Evolutionary conservation across 2,797 vertebrate genomes (phyloP).

Genomic region (Erethizon dorsatum): DNA sequence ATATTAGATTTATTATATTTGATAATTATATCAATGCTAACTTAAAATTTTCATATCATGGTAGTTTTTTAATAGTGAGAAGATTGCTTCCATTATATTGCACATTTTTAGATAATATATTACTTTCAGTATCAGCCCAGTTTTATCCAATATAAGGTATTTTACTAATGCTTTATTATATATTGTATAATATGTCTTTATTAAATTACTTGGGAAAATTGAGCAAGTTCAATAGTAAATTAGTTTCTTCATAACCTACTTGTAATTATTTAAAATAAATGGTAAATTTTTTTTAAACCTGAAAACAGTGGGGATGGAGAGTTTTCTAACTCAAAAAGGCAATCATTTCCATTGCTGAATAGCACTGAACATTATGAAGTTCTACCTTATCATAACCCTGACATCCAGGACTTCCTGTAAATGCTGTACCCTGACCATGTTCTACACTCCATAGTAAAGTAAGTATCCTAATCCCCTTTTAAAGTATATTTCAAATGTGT

Average conservation of each 20-base stretch:
- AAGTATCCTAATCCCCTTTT: not conserved
- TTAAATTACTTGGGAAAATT: conserved; percentile 71
- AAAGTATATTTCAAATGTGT: not conserved
- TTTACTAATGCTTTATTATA: conserved; percentile 59
- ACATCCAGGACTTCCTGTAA: not conserved
- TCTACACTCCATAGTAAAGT: not conserved
- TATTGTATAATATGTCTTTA: conserved; percentile 31
- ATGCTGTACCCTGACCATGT: not conserved
- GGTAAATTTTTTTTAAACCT: not conserved
- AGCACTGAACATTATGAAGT: not conserved
- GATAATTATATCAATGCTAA: conserved; percentile 51
- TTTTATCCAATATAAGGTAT: conserved; percentile 26
- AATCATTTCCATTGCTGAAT: not conserved
- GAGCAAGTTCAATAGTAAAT: conserved; percentile 49
- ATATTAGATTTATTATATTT: conserved; percentile 33
- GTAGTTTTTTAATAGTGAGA: conserved; percentile 32
- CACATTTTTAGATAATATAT: conserved; percentile 53
- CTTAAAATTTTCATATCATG: not conserved
- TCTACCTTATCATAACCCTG: not conserved
- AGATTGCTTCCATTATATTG: conserved; percentile 42
- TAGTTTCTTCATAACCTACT: conserved; percentile 54
- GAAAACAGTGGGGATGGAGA: not conserved
- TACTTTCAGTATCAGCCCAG: conserved; percentile 44
- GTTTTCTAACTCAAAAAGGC: conserved; percentile 17
- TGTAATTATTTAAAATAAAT: conserved; percentile 65